These are phyloP conservation scores for Paracyclopina nana DNA, from an alignment of 1,140 invertebrate species.

Conservation along the genomic window DNA sequence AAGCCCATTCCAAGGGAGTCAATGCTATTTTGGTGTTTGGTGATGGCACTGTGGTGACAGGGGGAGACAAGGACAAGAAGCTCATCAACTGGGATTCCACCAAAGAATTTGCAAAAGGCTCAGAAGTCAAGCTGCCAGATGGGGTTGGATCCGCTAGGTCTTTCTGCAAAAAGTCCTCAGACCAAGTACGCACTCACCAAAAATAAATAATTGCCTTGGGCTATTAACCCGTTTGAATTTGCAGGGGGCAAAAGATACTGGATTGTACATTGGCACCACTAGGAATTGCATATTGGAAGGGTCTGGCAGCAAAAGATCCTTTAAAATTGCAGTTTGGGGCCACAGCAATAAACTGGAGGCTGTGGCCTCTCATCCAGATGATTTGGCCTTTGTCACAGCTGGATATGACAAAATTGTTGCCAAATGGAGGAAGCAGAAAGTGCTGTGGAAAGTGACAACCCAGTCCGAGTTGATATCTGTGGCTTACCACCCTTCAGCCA, in stretches of 20 bases:
- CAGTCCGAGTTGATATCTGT: slow-evolving; percentile 60
- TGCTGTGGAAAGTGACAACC: slow-evolving; percentile 71
- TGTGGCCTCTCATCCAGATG: slow-evolving; percentile 65
- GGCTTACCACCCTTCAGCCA: slow-evolving; percentile 65
- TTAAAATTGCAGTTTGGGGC: slow-evolving; percentile 72
- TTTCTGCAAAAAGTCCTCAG: slow-evolving; percentile 69
- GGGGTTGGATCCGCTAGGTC: slow-evolving; percentile 55
- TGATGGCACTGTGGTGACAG: slow-evolving; percentile 68
- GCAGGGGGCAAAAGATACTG: slow-evolving; percentile 61
- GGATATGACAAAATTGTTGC: slow-evolving; percentile 79
- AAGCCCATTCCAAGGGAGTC: slow-evolving; percentile 67
- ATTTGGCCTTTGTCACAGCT: slow-evolving; percentile 76
- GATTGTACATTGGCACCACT: slow-evolving; percentile 80
- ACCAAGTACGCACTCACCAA: slow-evolving; percentile 40
- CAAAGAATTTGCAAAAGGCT: slow-evolving; percentile 72
- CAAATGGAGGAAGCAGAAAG: slow-evolving; percentile 63
- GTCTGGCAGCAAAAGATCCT: slow-evolving; percentile 55
- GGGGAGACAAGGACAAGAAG: slow-evolving; percentile 70
- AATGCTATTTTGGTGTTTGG: slow-evolving; percentile 64
- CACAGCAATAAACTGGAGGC: slow-evolving; percentile 78
- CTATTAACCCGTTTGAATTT: no score
- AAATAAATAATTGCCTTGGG: no score
- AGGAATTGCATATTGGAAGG: slow-evolving; percentile 80
- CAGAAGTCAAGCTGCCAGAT: slow-evolving; percentile 69
- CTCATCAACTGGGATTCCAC: slow-evolving; percentile 77